Evolutionary conservation across 2,888 invertebrate genomes (phyloP).

Genomic region (Zygaena filipendulae): DNA sequence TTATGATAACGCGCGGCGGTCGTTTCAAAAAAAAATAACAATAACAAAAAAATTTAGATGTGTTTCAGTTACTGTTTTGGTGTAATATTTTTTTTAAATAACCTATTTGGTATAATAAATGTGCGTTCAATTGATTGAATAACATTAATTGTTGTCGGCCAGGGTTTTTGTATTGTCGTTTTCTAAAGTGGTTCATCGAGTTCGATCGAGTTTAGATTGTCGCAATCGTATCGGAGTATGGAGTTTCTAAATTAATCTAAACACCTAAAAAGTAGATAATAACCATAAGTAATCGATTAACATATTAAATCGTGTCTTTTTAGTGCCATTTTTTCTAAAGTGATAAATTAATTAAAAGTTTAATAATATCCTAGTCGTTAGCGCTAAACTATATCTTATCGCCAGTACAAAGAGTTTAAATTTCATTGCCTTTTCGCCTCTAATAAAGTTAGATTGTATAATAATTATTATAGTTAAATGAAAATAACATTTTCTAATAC

Average conservation of each 20-base stretch:
- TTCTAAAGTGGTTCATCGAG: no score
- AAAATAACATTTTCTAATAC: conserved; percentile 10
- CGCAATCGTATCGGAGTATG: no score
- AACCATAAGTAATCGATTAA: conserved; percentile 25
- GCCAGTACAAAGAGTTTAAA: conserved; percentile 62
- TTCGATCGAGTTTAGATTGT: no score
- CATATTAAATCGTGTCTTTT: conserved; percentile 63
- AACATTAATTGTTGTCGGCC: no score
- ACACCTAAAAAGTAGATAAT: conserved; percentile 1
- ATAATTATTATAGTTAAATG: conserved; percentile 6
- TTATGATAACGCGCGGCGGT: conserved; percentile 38
- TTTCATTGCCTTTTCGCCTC: conserved; percentile 59
- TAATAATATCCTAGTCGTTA: no score
- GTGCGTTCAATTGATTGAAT: conserved; percentile 1
- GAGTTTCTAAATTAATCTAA: no score
- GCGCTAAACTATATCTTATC: conserved; percentile 43
- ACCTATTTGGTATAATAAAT: conserved; percentile 15
- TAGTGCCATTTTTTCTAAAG: conserved; percentile 59
- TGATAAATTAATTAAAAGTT: conserved; percentile 27
- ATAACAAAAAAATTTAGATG: conserved; percentile 30
- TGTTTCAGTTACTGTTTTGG: conserved; percentile 50
- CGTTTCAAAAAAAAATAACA: conserved; percentile 18
- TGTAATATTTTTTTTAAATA: conserved; percentile 45
- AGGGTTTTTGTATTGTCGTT: no score
- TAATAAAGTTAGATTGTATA: conserved; percentile 27